phyloP scores from a whole-genome alignment of 2,888 invertebrate genomes.

The Helobdella robusta region DNA sequence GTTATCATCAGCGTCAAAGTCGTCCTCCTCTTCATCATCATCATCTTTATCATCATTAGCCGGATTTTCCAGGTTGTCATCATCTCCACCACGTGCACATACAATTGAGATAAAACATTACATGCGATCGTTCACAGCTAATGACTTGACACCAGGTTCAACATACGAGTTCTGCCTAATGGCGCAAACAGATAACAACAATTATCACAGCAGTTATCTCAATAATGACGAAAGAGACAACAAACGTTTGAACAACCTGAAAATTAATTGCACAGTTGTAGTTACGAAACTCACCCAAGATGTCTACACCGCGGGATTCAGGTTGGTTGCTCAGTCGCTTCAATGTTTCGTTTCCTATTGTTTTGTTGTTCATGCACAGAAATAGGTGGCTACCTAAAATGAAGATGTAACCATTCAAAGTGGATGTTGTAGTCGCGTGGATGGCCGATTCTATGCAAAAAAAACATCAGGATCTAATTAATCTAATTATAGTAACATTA shows the following conservation, averaged over 20 bases:
- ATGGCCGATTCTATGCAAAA: no score
- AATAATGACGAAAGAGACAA: no score
- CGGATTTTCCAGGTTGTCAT: background rate
- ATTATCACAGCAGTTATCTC: no score
- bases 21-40: background rate
- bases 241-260: no score
- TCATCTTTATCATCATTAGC: background rate
- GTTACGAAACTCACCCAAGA: slow-evolving; percentile 25
- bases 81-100: slow-evolving; percentile 4
- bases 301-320: slow-evolving; percentile 22
- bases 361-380: no score
- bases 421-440: no score
- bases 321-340: slow-evolving; percentile 20
- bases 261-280: slow-evolving; percentile 33
- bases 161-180: slow-evolving; percentile 35
- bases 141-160: slow-evolving; percentile 29
- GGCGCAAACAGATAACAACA: slow-evolving; percentile 22
- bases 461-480: no score
- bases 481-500: no score
- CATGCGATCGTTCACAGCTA: slow-evolving; percentile 35
- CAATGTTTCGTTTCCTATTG: no score
- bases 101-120: slow-evolving; percentile 31
- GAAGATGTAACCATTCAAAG: no score
- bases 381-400: no score
- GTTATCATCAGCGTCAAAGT: background rate